Base-by-base conservation (phyloP, 2,888 invertebrate species). In the Orthosia gracilis region DNA sequence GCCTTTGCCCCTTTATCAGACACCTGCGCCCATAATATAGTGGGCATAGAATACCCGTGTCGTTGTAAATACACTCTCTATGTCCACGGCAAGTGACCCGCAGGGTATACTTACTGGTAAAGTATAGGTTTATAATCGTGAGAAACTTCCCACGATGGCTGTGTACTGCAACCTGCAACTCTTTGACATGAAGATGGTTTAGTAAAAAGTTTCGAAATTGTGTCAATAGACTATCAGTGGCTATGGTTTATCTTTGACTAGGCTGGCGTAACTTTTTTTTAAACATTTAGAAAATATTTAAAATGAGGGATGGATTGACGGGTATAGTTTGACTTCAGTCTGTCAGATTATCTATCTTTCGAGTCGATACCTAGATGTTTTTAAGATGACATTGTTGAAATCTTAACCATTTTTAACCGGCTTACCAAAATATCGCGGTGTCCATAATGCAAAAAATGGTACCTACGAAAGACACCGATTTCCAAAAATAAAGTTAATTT, bases 81-180 rank as follows among this genome's bases (percentile, higher is more conserved):
- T 23, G 17, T 13, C 26, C 49, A 50, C n/a, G 72, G 12, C 58
- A 18, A 26, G 31, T 7, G 40, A 45, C 49, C 59, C 21, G 31
- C 52, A 49, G 23, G 49, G 21, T n/a, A 15, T 26, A 21, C 21
- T 76, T 47, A 21, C 52, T n/a, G 26, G 40, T 50, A 15, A 18
- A 75, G 18, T 64, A 52, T 49, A 49, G 50, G 47, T 76, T 47
- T 15, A 55, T 55, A 26, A 58, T 57, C 70, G 79, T 79, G 78
- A n/a, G 83, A 79, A 45, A 13, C 12, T 78, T 83, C 83, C 31
- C 78, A 83, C 83, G 65, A 26, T 49, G 50, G 15, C 47, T 49
- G 63, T 12, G 12, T 54, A 15, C 13, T 31, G 13, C 40, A 40
- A 40, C 13, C 47, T 18, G 65, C 54, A 31, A 52, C 55, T 23